Evolutionary conservation across 2,797 vertebrate species (phyloP).

Genomic region (Lindbergichthys nudifrons): DNA sequence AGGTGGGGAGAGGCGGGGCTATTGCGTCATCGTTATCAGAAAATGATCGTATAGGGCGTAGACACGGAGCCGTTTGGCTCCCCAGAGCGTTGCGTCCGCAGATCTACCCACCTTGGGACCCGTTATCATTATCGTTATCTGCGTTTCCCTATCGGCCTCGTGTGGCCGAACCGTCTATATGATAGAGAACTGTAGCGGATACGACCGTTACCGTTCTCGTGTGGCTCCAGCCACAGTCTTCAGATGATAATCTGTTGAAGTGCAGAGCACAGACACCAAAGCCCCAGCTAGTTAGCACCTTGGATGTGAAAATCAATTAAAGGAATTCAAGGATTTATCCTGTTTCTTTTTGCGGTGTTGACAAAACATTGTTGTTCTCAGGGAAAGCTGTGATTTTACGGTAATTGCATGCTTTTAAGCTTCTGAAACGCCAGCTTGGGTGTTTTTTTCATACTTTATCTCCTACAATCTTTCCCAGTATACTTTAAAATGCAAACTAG

Average conservation of each 20-base stretch:
- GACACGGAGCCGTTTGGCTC: too few relatives aligned
- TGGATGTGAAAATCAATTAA: conserved; percentile 50
- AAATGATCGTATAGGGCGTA: too few relatives aligned
- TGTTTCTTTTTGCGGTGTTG: conserved; percentile 5
- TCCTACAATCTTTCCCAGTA: background rate
- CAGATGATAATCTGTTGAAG: conserved; percentile 3
- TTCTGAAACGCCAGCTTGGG: conserved; percentile 20
- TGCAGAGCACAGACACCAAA: background rate
- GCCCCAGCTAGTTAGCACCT: conserved; percentile 28
- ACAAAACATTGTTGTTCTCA: conserved; percentile 26
- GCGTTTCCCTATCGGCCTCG: too few relatives aligned
- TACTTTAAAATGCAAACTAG: conserved; percentile 38
- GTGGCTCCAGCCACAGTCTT: background rate
- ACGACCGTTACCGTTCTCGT: too few relatives aligned
- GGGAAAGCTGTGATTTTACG: conserved; percentile 43
- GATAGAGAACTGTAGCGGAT: too few relatives aligned
- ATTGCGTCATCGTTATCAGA: too few relatives aligned
- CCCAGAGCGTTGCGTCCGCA: too few relatives aligned
- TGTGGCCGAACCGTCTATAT: too few relatives aligned
- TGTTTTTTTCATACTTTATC: background rate
- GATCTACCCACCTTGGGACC: too few relatives aligned
- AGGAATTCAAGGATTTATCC: conserved; percentile 9
- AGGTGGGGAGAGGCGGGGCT: too few relatives aligned
- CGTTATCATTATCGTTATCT: too few relatives aligned
- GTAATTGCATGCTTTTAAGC: conserved; percentile 46